Conservation (phyloP, 2,113 vertebrate species). For the Diadophis punctatus region DNA sequence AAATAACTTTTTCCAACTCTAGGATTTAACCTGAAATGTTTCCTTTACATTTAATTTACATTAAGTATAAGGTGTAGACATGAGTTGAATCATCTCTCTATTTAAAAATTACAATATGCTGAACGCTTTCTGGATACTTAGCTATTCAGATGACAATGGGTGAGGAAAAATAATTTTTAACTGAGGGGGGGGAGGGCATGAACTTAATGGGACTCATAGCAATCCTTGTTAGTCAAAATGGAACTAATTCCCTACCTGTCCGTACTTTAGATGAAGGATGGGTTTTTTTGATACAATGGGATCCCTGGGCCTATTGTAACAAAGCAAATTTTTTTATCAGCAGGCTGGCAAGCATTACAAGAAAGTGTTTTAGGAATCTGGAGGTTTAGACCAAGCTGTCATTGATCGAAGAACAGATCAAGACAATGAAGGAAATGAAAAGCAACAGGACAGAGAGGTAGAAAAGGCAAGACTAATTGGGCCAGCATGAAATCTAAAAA, state of each 20-base stretch:
- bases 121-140: background rate
- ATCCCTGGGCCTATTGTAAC: background rate
- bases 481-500: conserved; percentile 4
- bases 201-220: background rate
- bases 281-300: background rate
- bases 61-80: background rate
- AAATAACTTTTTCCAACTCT: background rate
- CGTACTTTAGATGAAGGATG: background rate
- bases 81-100: background rate
- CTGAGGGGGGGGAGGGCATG: background rate
- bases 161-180: background rate
- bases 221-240: background rate
- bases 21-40: background rate
- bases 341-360: background rate
- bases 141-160: background rate
- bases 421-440: background rate
- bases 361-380: background rate
- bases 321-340: background rate
- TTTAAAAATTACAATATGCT: background rate
- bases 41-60: background rate
- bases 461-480: conserved; percentile 9
- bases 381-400: background rate
- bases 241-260: background rate
- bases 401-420: conserved; percentile 1
- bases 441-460: background rate